A percentile compares a stretch with the other conserved stretches of the same genome.
phyloP scores from a whole-genome alignment of 2,888 invertebrate genomes.

The Cyaniris semiargus region DNA sequence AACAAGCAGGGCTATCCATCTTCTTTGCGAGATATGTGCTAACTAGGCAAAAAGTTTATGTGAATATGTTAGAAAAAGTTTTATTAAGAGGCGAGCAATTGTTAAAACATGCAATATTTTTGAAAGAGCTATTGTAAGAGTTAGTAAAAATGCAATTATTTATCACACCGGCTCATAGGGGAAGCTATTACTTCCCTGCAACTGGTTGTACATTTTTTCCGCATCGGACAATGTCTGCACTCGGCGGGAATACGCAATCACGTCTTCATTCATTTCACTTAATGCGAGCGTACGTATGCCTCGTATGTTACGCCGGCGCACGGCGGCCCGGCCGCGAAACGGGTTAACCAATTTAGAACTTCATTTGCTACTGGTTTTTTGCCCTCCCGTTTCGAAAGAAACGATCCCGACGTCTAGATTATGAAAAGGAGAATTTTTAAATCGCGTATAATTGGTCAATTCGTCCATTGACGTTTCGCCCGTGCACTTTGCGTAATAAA shows the following conservation, averaged over 20 bases:
- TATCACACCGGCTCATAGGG: neutral
- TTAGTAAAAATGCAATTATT: neutral
- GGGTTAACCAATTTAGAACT: conserved; percentile 22
- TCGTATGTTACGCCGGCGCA: conserved; percentile 2
- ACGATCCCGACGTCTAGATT: conserved; percentile 8
- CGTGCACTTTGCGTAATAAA: conserved; percentile 17
- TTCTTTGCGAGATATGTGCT: neutral
- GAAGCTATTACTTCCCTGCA: neutral
- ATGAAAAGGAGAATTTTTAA: conserved; percentile 16
- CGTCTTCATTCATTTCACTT: conserved; percentile 18
- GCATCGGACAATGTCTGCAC: neutral
- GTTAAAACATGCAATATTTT: too few relatives aligned
- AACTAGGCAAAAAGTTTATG: neutral
- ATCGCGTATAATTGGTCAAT: conserved; percentile 21
- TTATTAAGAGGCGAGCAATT: too few relatives aligned
- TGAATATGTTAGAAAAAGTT: neutral
- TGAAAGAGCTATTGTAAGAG: neutral
- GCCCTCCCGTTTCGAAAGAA: neutral
- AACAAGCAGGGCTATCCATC: conserved; percentile 2
- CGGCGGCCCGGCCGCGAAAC: neutral
- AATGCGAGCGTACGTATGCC: conserved; percentile 20
- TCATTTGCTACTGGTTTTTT: conserved; percentile 22
- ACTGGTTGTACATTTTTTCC: neutral
- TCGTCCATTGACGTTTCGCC: conserved; percentile 22
- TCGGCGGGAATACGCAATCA: neutral